phyloP scores from a whole-genome alignment of 2,888 invertebrate species.

The Caenorhabditis becei region DNA sequence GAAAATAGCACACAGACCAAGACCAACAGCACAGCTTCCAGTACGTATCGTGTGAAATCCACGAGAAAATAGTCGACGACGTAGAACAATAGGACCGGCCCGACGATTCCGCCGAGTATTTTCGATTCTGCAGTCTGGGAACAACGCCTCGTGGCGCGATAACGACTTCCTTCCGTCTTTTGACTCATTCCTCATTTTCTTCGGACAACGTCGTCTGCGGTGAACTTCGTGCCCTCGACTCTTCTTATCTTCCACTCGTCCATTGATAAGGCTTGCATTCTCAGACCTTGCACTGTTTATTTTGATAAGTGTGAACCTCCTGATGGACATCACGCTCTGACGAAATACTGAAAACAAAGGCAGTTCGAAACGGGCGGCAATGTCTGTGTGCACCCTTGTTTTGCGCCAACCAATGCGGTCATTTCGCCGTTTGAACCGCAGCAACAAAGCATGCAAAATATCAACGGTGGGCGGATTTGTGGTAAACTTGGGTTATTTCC shows the following conservation, averaged over 20 bases:
- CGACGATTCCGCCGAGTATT: constrained; percentile 22
- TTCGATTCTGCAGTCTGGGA: constrained; percentile 51
- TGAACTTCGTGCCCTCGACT: no score
- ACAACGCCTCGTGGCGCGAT: constrained; percentile 8
- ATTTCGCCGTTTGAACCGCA: neutral
- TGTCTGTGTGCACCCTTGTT: constrained; percentile 10
- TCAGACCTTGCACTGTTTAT: no score
- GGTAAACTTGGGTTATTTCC: no score
- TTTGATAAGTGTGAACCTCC: no score
- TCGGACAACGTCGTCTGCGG: neutral
- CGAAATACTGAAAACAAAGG: neutral
- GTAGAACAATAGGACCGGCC: constrained; percentile 25
- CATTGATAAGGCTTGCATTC: no score
- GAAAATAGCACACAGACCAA: neutral
- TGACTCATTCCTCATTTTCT: constrained; percentile 14
- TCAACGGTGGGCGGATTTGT: neutral
- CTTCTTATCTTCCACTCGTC: no score
- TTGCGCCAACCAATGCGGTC: neutral
- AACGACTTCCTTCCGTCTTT: constrained; percentile 50
- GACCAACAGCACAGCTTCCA: neutral
- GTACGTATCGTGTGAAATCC: constrained; percentile 6
- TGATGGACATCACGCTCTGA: no score
- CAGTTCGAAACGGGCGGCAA: neutral
- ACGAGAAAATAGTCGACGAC: neutral
- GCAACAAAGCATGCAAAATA: neutral